phyloP scores from a whole-genome alignment of 2,888 invertebrate genomes.

The Stratiomys singularior region DNA sequence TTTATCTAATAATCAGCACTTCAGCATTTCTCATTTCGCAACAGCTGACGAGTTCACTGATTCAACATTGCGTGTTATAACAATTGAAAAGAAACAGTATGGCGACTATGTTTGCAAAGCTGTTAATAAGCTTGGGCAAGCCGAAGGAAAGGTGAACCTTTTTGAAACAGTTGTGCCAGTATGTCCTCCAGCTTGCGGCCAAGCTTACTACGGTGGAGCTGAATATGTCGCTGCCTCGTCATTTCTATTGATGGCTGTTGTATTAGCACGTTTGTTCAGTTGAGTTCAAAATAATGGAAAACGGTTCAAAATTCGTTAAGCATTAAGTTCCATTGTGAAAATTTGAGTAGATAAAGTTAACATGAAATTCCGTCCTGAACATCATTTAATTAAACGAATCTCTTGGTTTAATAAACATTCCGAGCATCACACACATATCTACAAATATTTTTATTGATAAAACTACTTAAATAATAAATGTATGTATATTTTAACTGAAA shows the following conservation, averaged over 20 bases:
- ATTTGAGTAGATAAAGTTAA: conserved; percentile 24
- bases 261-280: conserved; percentile 65
- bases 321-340: conserved; percentile 20
- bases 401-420: neutral
- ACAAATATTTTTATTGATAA: neutral
- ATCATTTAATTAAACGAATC: conserved; percentile 17
- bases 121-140: conserved; percentile 85
- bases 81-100: conserved; percentile 90
- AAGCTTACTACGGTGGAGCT: conserved; percentile 61
- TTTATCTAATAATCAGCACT: conserved; percentile 90
- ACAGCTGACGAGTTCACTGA: conserved; percentile 93
- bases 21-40: conserved; percentile 89
- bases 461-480: neutral
- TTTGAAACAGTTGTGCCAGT: conserved; percentile 92
- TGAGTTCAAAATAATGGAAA: conserved; percentile 31
- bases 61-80: conserved; percentile 87
- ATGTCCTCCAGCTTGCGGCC: conserved; percentile 89
- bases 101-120: conserved; percentile 89
- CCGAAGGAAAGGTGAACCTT: conserved; percentile 82
- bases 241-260: conserved; percentile 67
- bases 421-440: conserved; percentile 4
- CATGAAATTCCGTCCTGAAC: conserved; percentile 29
- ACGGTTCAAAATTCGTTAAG: neutral
- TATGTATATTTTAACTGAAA: neutral
- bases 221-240: conserved; percentile 62